Percentiles rank a stretch among this genome's conserved stretches.
phyloP scores from a whole-genome alignment of 2,888 invertebrate genomes.

The Drosophila paucipuncta region DNA sequence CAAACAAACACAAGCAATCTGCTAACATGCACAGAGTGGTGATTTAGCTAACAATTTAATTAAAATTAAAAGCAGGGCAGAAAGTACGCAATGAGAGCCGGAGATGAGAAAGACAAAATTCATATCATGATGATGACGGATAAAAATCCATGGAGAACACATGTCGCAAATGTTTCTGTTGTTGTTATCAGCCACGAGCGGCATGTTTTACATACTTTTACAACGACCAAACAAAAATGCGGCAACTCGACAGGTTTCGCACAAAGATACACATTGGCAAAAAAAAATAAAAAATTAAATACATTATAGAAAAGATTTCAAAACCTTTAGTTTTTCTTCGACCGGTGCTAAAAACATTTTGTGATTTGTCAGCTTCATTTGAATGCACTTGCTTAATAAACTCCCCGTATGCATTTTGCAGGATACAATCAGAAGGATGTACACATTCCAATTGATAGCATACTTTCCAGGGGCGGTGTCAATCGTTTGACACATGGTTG shows the following conservation, averaged over 20 bases:
- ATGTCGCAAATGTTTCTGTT: constrained; percentile 28
- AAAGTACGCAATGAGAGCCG: background rate
- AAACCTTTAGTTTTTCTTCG: background rate
- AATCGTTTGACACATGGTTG: constrained; percentile 59
- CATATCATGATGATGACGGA: constrained; percentile 35
- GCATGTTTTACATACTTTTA: constrained; percentile 35
- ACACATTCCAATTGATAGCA: constrained; percentile 31
- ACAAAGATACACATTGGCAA: background rate
- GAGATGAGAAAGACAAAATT: constrained; percentile 21
- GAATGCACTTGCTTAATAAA: background rate
- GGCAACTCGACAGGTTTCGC: background rate
- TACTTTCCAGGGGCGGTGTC: constrained; percentile 24
- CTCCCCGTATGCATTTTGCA: background rate
- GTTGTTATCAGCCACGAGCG: constrained; percentile 6
- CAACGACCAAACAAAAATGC: constrained; percentile 18
- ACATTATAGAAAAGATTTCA: background rate
- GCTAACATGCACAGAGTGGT: constrained; percentile 16
- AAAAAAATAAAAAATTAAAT: too few species aligned
- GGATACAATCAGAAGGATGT: constrained; percentile 5
- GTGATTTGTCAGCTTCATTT: too few species aligned
- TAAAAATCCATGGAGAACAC: constrained; percentile 42
- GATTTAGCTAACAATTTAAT: constrained; percentile 56
- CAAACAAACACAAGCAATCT: constrained; percentile 10
- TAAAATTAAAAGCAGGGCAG: constrained; percentile 44
- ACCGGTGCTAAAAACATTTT: background rate